These are phyloP conservation scores for Lamellibrachia satsuma DNA, from an alignment of 2,888 invertebrate genomes.

Conservation along the genomic window DNA sequence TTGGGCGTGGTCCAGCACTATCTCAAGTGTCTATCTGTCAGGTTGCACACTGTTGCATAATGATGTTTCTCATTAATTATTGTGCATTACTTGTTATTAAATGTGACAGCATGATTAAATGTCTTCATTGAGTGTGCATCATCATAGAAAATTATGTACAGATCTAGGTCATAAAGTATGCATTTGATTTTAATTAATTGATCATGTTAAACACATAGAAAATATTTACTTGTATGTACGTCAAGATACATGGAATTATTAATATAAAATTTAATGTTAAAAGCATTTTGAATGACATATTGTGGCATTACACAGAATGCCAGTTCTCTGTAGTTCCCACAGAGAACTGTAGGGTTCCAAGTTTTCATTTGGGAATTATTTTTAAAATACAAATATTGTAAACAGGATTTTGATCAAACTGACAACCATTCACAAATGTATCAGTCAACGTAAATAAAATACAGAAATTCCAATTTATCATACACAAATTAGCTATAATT, in stretches of 20 bases:
- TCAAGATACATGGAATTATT: too few relatives aligned
- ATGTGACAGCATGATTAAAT: background rate
- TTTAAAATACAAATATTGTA: background rate
- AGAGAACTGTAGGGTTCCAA: background rate
- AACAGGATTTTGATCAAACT: background rate
- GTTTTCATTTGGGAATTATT: background rate
- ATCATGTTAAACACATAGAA: too few relatives aligned
- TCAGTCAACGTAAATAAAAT: background rate
- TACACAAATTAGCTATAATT: too few relatives aligned
- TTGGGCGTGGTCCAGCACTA: background rate
- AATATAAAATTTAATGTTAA: too few relatives aligned
- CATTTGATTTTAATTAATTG: background rate
- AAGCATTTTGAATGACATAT: too few relatives aligned
- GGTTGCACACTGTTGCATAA: background rate
- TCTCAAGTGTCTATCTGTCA: background rate
- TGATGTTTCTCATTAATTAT: background rate
- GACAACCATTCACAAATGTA: background rate
- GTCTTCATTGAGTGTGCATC: background rate
- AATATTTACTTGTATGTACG: too few relatives aligned
- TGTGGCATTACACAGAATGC: too few relatives aligned
- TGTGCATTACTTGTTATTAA: background rate
- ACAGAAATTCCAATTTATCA: too few relatives aligned
- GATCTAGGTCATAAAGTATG: background rate
- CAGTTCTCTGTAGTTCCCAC: too few relatives aligned
- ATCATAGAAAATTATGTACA: background rate